Percentiles rank a stretch among this genome's conserved stretches.
Evolutionary conservation across 1,140 invertebrate species (phyloP).

Genomic region (Drosophila quadrilineata): DNA sequence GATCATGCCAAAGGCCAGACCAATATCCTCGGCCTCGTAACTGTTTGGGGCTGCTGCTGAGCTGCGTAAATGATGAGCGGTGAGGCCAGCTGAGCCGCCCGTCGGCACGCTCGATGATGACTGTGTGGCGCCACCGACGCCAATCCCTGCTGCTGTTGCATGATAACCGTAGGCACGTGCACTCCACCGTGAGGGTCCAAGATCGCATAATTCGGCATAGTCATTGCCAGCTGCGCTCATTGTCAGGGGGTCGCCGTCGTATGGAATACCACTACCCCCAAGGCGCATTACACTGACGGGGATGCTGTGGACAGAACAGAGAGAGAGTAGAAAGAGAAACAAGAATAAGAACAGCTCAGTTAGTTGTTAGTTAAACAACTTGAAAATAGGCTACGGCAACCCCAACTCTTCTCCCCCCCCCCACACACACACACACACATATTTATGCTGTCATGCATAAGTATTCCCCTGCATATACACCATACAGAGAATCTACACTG

Average conservation of each 20-base stretch:
- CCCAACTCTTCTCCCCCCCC: not conserved
- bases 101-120: constrained; percentile 78
- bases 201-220: constrained; percentile 81
- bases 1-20: constrained; percentile 72
- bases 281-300: constrained; percentile 81
- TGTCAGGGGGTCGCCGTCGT: constrained; percentile 81
- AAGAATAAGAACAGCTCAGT: constrained; percentile 17
- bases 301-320: constrained; percentile 26
- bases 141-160: constrained; percentile 51
- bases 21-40: constrained; percentile 81
- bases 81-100: constrained; percentile 69
- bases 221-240: constrained; percentile 82
- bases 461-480: too few relatives aligned
- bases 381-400: constrained; percentile 15
- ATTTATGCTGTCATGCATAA: too few relatives aligned
- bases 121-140: constrained; percentile 60
- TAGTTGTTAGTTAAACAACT: constrained; percentile 21
- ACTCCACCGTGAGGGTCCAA: constrained; percentile 81
- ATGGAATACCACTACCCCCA: constrained; percentile 81
- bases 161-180: constrained; percentile 76
- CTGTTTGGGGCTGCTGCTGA: constrained; percentile 65
- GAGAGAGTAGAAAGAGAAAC: not conserved
- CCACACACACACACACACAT: not conserved
- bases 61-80: constrained; percentile 70
- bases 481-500: too few relatives aligned